Evolutionary conservation across 2,797 vertebrate genomes (phyloP).

Genomic region (Enteromius mattozi): DNA sequence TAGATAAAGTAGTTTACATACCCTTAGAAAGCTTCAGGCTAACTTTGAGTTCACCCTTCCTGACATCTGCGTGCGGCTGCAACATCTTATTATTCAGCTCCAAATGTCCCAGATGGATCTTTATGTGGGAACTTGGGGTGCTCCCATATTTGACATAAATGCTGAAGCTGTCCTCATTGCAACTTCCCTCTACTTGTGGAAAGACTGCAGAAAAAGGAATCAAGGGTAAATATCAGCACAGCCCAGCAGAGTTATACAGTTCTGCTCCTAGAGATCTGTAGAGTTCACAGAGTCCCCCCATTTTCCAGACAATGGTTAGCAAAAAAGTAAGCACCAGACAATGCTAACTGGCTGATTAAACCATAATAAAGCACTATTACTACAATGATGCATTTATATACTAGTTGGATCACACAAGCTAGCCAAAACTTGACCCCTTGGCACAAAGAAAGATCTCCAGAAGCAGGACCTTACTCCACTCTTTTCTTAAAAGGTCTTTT

Average conservation of each 20-base stretch:
- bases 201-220: background rate
- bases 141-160: background rate
- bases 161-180: background rate
- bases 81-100: background rate
- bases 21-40: constrained; percentile 31
- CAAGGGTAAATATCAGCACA: background rate
- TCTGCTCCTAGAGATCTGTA: background rate
- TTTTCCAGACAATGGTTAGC: background rate
- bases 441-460: background rate
- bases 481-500: background rate
- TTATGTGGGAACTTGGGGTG: background rate
- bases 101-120: background rate
- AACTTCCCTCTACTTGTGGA: constrained; percentile 1
- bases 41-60: constrained; percentile 19
- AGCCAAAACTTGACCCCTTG: background rate
- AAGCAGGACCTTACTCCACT: background rate
- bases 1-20: background rate
- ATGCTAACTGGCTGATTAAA: background rate
- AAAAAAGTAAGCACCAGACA: too few species aligned
- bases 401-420: background rate
- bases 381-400: background rate
- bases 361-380: background rate
- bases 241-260: background rate
- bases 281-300: background rate
- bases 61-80: background rate